phyloP scores from a whole-genome alignment of 2,113 vertebrate species.

The Sitta europaea region DNA sequence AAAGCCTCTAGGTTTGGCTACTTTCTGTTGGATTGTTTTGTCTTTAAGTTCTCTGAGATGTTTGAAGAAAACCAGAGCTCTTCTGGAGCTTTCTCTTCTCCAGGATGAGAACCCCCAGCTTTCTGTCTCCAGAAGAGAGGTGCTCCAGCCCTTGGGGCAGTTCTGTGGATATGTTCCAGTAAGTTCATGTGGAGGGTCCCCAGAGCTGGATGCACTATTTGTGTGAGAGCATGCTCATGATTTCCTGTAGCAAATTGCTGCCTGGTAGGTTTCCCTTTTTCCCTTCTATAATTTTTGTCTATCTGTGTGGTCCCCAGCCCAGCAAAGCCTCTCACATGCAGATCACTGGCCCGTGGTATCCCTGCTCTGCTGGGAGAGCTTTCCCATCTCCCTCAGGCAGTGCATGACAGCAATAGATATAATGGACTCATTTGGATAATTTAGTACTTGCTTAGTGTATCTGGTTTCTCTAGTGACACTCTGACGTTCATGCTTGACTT shows the following conservation, averaged over 20 bases:
- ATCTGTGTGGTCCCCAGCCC: neutral
- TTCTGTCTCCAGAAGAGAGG: neutral
- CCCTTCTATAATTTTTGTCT: neutral
- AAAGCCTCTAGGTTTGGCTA: neutral
- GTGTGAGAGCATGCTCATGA: rapidly evolving
- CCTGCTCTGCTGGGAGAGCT: neutral
- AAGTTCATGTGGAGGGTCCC: too few species aligned
- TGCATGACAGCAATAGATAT: slow-evolving; percentile 68
- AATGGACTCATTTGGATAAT: slow-evolving; percentile 70
- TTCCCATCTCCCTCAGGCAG: neutral
- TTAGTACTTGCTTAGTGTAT: neutral
- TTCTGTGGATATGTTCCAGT: neutral
- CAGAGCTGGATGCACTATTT: neutral
- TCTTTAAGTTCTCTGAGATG: neutral
- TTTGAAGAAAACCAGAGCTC: neutral
- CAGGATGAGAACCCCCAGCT: neutral
- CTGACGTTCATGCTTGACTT: slow-evolving; percentile 54
- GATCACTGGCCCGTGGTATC: neutral
- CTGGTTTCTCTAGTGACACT: slow-evolving; percentile 45
- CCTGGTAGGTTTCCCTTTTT: neutral
- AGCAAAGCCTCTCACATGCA: neutral
- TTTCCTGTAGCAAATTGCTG: neutral
- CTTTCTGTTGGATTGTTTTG: neutral
- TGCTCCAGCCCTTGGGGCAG: neutral
- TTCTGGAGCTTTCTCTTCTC: neutral